Conservation (phyloP, 2,113 vertebrate genomes). For the Vimba vimba region DNA sequence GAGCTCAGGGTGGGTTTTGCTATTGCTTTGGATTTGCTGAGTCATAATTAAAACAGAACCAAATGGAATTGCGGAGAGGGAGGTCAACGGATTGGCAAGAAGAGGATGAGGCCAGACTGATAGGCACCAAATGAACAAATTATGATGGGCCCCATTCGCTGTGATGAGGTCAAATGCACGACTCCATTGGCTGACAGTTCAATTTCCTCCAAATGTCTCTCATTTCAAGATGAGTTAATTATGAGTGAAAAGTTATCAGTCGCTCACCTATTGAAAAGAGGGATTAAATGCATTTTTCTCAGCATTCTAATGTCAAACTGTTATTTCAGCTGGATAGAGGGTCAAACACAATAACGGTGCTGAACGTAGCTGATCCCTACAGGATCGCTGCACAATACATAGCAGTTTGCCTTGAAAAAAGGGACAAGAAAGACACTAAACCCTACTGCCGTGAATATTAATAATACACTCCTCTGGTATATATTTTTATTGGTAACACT, state of each 20-base stretch:
- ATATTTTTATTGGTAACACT: not conserved
- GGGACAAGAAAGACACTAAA: not conserved
- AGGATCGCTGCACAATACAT: not conserved
- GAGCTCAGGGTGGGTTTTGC: slow-evolving; percentile 88
- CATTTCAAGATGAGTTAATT: slow-evolving; percentile 93
- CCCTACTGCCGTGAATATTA: not conserved
- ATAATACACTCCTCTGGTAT: not conserved
- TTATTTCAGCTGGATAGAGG: slow-evolving; percentile 77
- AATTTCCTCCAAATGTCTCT: slow-evolving; percentile 95
- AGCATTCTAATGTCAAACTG: slow-evolving; percentile 88
- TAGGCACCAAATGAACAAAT: slow-evolving; percentile 97
- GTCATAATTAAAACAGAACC: slow-evolving; percentile 97
- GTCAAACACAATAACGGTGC: slow-evolving; percentile 72
- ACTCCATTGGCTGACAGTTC: slow-evolving; percentile 95
- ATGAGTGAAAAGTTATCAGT: slow-evolving; percentile 96
- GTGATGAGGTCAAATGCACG: slow-evolving; percentile 95
- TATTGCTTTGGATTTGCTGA: slow-evolving; percentile 91
- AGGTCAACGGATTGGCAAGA: slow-evolving; percentile 89
- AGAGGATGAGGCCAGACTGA: slow-evolving; percentile 92
- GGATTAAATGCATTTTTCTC: slow-evolving; percentile 83
- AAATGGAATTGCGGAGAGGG: slow-evolving; percentile 93
- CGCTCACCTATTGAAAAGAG: slow-evolving; percentile 80
- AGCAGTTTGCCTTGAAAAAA: slow-evolving; percentile 6
- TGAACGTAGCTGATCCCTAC: slow-evolving; percentile 72
- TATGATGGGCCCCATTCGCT: slow-evolving; percentile 94